Evolutionary conservation across 1,140 invertebrate genomes (phyloP), one percentile per base, ranked within the genome.

Genomic region (Drosophila dunni): DNA sequence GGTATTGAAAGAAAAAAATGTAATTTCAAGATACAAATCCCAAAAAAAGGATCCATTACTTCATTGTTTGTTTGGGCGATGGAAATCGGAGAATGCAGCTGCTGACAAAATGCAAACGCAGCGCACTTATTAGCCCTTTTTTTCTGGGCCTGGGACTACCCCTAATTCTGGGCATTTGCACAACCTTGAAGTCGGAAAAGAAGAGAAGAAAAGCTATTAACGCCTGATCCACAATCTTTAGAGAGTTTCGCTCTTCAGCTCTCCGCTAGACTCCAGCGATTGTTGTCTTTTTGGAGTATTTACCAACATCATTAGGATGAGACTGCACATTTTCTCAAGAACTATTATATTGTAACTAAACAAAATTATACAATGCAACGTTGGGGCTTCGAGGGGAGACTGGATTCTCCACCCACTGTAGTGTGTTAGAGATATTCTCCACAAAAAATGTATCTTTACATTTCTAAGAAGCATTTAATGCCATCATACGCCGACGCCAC

Each of bases 381-480:
- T 29, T 57, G 51, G 13, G 20, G 48, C 20, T 33, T 53, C 40
- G 53, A 17, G 46, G 29, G 51, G 45, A 48, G 29, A 62, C 34
- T n/a, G 24, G 33, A 62, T 36, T 51, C 62, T 51, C 58, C 75
- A 56, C 57, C 75, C 75, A 77, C 75, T 70, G 40, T 63, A 6
- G 3, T 33, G 33, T 81, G 58, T 62, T 69, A 69, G 58, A 67
- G 50, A 66, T 46, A 68, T 13, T 36, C 50, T 40, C 46, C 51
- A 40, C 17, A 70, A 17, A 33, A 73, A 68, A 65, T 63, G 67
- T 89, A 79, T 83, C 85, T 89, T 70, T 63, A 78, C 60, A 72
- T 89, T 89, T 89, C 84, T 89, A 78, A 89, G 84, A 89, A 89
- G 84, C 74, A 90, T 89, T 89, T 84, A 84, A 84, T 84, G 84